A percentile compares a stretch with the other conserved stretches of the same genome.
phyloP scores from a whole-genome alignment of 2,888 invertebrate species.

The Eucriotettix oculatus region DNA sequence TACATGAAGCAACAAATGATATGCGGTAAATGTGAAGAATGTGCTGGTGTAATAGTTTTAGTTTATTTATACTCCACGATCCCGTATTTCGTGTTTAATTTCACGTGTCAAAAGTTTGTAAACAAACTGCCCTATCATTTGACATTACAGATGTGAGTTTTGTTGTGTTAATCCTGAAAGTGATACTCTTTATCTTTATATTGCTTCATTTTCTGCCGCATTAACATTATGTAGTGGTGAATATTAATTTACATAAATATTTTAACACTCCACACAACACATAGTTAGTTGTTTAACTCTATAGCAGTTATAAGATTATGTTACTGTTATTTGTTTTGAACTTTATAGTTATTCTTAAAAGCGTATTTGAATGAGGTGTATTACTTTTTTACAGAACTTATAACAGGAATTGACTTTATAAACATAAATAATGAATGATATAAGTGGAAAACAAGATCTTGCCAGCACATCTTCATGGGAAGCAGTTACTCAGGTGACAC shows the following conservation, averaged over 20 bases:
- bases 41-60: conserved; percentile 2
- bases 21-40: conserved; percentile 6
- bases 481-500: conserved; percentile 15
- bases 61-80: neutral
- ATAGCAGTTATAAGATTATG: no score
- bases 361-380: no score
- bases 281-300: neutral
- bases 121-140: conserved; percentile 20
- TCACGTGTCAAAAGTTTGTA: conserved; percentile 19
- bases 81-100: conserved; percentile 5
- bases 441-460: conserved; percentile 26
- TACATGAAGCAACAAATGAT: conserved; percentile 1
- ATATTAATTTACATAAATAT: no score
- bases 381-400: no score
- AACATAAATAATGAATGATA: conserved; percentile 25
- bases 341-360: no score
- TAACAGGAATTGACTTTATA: no score
- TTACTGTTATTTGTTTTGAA: no score
- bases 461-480: conserved; percentile 29
- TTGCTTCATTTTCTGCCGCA: no score
- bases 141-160: conserved; percentile 10
- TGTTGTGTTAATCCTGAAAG: conserved; percentile 4
- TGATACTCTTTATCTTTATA: conserved; percentile 10
- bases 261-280: no score
- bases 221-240: no score